Percentiles rank a stretch among this genome's conserved stretches.
These are phyloP conservation scores for Eciton burchellii DNA, from an alignment of 1,140 invertebrate genomes.

Conservation along the genomic window DNA sequence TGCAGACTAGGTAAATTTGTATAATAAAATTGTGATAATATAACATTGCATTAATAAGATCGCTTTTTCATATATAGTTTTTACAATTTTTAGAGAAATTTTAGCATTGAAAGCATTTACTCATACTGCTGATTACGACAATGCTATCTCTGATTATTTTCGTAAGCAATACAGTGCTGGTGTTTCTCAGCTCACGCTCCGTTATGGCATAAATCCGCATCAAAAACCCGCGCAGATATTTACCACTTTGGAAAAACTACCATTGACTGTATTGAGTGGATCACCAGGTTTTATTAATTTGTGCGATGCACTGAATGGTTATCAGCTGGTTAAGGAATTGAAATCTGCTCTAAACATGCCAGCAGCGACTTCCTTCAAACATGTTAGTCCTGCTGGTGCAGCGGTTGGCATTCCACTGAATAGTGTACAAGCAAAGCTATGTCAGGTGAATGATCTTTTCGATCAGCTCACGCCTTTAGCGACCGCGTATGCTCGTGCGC, in stretches of 20 bases:
- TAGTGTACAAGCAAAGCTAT: conserved; percentile 92
- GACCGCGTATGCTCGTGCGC: conserved; percentile 96
- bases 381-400: conserved; percentile 98
- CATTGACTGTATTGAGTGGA: conserved; percentile 96
- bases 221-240: conserved; percentile 98
- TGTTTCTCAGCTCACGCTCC: conserved; percentile 92
- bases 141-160: conserved; percentile 98
- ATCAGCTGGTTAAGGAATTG: conserved; percentile 97
- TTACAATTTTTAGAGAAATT: conserved; percentile 87
- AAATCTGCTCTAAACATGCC: conserved; percentile 92
- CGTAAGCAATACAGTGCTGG: conserved; percentile 94
- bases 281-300: conserved; percentile 99
- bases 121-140: conserved; percentile 97
- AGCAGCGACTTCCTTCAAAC: conserved; percentile 98
- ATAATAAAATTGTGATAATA: background rate
- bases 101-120: conserved; percentile 97
- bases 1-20: conserved; percentile 90
- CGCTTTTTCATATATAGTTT: conserved; percentile 38
- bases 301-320: conserved; percentile 98
- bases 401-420: conserved; percentile 94
- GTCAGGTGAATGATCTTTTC: conserved; percentile 96
- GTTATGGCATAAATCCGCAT: conserved; percentile 99
- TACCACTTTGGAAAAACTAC: conserved; percentile 92
- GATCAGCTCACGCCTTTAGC: conserved; percentile 94
- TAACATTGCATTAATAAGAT: background rate